Conservation (phyloP, 2,113 vertebrate species). For the Alexandromys fortis region DNA sequence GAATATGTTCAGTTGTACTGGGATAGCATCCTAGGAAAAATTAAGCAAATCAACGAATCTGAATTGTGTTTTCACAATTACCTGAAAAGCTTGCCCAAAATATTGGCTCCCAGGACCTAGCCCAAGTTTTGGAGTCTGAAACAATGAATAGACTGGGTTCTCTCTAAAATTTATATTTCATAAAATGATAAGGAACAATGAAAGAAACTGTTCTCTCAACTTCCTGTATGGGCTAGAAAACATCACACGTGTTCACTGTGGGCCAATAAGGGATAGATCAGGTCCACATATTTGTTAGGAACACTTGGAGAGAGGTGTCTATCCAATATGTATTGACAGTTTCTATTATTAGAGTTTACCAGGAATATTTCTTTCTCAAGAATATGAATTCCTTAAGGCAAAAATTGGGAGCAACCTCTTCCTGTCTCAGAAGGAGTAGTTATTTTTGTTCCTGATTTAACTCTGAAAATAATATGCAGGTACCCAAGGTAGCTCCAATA, state of each 20-base stretch:
- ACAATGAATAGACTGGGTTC: not conserved
- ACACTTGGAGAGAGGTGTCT: not conserved
- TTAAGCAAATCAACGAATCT: conserved; percentile 37
- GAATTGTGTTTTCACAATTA: conserved; percentile 49
- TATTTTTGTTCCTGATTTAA: conserved; percentile 68
- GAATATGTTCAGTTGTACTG: not conserved
- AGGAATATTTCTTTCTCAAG: conserved; percentile 57
- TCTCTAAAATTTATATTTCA: not conserved
- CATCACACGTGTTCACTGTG: not conserved
- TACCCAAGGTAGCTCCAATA: conserved; percentile 59
- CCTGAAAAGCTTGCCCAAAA: not conserved
- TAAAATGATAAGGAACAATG: not conserved
- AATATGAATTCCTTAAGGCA: conserved; percentile 74
- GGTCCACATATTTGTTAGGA: not conserved
- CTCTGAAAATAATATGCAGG: conserved; percentile 61
- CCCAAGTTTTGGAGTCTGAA: not conserved
- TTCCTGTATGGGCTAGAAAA: not conserved
- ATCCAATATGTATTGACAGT: conserved; percentile 49
- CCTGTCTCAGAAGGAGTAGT: conserved; percentile 38
- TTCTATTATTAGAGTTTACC: conserved; percentile 62
- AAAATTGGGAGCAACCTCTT: conserved; percentile 71
- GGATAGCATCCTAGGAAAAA: conserved; percentile 39
- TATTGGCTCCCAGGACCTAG: not conserved
- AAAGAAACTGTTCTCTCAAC: not conserved
- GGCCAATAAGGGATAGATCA: not conserved